Evolutionary conservation across 1,140 invertebrate species (phyloP).

Genomic region (Drosophila ironensis): DNA sequence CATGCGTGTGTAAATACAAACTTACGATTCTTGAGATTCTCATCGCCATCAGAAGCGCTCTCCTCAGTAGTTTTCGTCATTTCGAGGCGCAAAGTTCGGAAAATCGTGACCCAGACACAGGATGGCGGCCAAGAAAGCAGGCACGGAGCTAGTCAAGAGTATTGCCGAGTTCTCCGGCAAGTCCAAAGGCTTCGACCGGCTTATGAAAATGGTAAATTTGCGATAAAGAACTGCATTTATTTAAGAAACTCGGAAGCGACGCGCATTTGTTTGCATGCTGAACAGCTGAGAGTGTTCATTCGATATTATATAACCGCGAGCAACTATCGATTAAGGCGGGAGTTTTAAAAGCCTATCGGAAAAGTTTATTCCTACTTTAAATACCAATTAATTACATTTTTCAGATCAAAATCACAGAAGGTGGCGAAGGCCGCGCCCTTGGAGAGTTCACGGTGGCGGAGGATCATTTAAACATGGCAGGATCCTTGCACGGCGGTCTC

Average conservation of each 20-base stretch:
- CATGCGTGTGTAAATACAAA: neutral
- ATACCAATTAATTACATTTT: neutral
- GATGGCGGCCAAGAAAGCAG: slow-evolving; percentile 80
- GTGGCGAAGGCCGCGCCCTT: slow-evolving; percentile 58
- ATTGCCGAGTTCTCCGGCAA: slow-evolving; percentile 64
- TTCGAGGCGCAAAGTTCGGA: slow-evolving; percentile 26
- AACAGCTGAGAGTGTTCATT: slow-evolving; percentile 38
- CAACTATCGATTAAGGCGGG: slow-evolving; percentile 52
- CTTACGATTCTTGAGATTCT: slow-evolving; percentile 38
- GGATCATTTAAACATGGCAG: slow-evolving; percentile 89
- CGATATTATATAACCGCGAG: slow-evolving; percentile 54
- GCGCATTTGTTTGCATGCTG: slow-evolving; percentile 6
- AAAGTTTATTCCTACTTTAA: neutral
- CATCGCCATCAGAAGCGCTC: slow-evolving; percentile 1
- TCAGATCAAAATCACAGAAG: slow-evolving; percentile 61
- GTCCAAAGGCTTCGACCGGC: slow-evolving; percentile 81
- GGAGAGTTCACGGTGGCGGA: slow-evolving; percentile 88
- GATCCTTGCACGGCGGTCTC: slow-evolving; percentile 92
- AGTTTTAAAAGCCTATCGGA: neutral
- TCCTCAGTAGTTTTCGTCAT: slow-evolving; percentile 28
- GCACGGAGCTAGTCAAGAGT: slow-evolving; percentile 74
- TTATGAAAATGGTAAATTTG: slow-evolving; percentile 83
- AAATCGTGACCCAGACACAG: neutral
- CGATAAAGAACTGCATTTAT: neutral
- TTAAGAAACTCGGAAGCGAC: neutral